phyloP scores from a whole-genome alignment of 2,113 vertebrate genomes.

The Phrynosoma platyrhinos region DNA sequence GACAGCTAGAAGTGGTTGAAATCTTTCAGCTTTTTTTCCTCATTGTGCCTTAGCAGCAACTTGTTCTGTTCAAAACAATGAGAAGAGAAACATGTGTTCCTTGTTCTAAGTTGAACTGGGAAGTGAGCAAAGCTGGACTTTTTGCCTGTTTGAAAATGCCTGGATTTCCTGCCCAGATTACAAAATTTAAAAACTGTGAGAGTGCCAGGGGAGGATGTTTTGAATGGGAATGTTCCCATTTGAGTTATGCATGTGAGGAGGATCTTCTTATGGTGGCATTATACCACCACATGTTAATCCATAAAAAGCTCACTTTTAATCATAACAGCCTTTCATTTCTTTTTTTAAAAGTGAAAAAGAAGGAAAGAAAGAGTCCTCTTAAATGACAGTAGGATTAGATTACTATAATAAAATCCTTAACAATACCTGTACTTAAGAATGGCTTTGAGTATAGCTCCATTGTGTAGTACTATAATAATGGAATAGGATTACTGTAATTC shows the following conservation, averaged over 20 bases:
- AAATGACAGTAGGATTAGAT: slow-evolving; percentile 51
- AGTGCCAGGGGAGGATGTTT: too few relatives aligned
- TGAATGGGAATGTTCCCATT: background rate
- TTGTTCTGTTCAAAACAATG: background rate
- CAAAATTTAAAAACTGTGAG: background rate
- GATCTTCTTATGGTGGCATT: background rate
- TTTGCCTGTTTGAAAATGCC: background rate
- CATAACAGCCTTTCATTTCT: slow-evolving; percentile 27
- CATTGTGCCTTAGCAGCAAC: background rate
- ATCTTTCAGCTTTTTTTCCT: too few relatives aligned
- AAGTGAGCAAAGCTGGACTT: background rate
- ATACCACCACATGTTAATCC: background rate
- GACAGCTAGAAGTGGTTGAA: background rate
- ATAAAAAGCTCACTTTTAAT: slow-evolving; percentile 36
- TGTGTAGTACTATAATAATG: slow-evolving; percentile 46
- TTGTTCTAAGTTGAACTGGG: background rate
- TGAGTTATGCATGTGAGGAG: background rate
- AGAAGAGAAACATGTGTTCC: background rate
- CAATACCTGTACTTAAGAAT: slow-evolving; percentile 48
- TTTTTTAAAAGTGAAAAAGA: slow-evolving; percentile 17
- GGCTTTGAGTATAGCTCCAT: slow-evolving; percentile 36
- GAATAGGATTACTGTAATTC: slow-evolving; percentile 52
- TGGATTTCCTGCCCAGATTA: background rate
- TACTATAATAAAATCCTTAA: slow-evolving; percentile 44
- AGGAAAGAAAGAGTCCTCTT: slow-evolving; percentile 49